Evolutionary conservation across 2,113 vertebrate genomes (phyloP), one percentile per base, ranked within the genome.

Genomic region (Gambusia holbrooki): DNA sequence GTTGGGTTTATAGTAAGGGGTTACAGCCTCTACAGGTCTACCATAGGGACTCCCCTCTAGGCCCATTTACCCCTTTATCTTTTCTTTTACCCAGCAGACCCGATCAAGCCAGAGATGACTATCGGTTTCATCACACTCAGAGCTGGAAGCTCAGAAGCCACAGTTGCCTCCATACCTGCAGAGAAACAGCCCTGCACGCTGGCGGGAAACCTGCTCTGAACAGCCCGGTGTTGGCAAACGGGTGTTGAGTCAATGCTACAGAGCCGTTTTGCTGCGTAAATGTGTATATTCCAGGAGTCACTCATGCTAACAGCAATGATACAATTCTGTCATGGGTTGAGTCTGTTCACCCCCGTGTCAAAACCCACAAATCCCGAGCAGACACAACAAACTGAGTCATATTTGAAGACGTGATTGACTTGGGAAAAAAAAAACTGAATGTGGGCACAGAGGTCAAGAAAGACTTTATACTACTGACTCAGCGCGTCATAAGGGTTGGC

Each of bases 261-360:
- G 13, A 5, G 51, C 60, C 1, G 45, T 70, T 67, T 69, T 79
- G 72, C 77, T 82, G 76, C 71, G 76, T 78, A 90, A 88, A 90
- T 40, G 73, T 1, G 87, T 92, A 74, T 86, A 90, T 92, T 92
- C 87, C 90, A 83, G 79, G 62, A 84, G 87, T 84, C 82, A 84
- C 60, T 89, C 84, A 79, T 68, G 54, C 28, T 25, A 33, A 51
- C 17, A 10, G 51, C 69, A 30, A 74, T 58, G 79, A 84, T 30
- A 66, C 28, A 51, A 1, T 54, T 10, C 17, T 63, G 78, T 91
- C 89, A 90, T 61, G 2, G 66, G 86, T 79, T 78, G 71, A 79
- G 75, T 84, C 69, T 82, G 60, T 60, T 64, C 62, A 62, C 33
- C 4, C 48, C 2, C 17, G 12, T 22, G 62, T 72, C 32, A 33